Base-by-base conservation (phyloP, 2,888 invertebrate genomes). In the Ophioninae sp. region DNA sequence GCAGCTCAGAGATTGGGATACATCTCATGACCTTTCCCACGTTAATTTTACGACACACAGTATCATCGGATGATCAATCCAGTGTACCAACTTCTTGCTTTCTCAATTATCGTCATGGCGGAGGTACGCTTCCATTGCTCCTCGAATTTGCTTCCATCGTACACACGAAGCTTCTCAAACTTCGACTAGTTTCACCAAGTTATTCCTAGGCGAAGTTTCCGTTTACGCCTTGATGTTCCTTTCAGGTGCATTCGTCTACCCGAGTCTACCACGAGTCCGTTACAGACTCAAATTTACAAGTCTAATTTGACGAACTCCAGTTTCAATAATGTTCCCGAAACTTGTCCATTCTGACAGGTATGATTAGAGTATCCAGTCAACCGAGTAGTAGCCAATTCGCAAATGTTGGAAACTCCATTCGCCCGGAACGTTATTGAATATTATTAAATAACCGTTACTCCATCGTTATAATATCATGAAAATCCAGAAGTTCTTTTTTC, bases 121-220 rank as follows among this genome's bases (percentile, higher is more conserved):
- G 64, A 63, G 23, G 23, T 22, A 6, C 77, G 1, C 30, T 20
- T 6, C 6, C 37, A 17, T 10, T 67, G 44, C 75, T 56, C 58
- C 56, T 59, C 44, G 17, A 23, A 68, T 59, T 72, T 58, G 22
- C 20, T 67, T 13, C 39, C 51, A 72, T 7, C 30, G 22, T 39
- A 59, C 44, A 56, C 39, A n/a, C 56, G 41, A 74, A 39, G 56
- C 30, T 68, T 75, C 51, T 67, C 67, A 63, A 30, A 67, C 58
- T 17, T 17, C n/a, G 44, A 59, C 58, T 75, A 63, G 13, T 59
- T 75, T 59, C 22, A 20, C 58, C 9, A 75, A 82, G 82, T 82
- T 82, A 30, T 75, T 56, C 8, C 22, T 64, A 5, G 23, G 6
- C 59, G 58, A 78, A 84, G 72, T 79, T 84, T 64, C 51, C 44